Evolutionary conservation across 1,140 invertebrate genomes (phyloP), one percentile per base, ranked within the genome.

Genomic region (silkworm (Bombyx mori)): DNA sequence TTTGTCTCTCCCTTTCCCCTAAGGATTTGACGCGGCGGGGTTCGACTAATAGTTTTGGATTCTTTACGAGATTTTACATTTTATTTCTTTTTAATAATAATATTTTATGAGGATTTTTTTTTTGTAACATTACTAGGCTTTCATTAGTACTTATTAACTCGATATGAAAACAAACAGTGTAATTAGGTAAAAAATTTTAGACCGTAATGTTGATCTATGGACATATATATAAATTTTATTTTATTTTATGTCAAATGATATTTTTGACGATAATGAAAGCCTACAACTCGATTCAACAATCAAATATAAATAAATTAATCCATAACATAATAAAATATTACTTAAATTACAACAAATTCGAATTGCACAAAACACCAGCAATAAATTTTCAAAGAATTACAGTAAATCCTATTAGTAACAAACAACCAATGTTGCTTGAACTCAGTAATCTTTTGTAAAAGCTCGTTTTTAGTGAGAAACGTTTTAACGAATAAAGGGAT

Each of bases 361-460:
- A 73, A 77, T 77, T 71, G 61, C 61, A 71, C 68, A 65, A 52
- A 71, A 69, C 75, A 73, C 71, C 66, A 75, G 68, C 61, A 69
- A 82, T 82, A 82, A 82, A 82, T 79, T 82, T 79, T 77, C 74
- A 79, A 78, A 64, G 72, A 69, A 82, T 82, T 80, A 80, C 77
- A 79, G 66, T 57, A 68, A 75, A 71, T 73, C 72, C 66, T 61
- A 35, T 35, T 35, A 35, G 26, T 35, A 35, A 62, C 12, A 49
- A 44, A 44, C 8, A 43, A 57, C 76, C 66, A 73, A 9, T 59
- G n/a, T 73, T 62, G 10, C 5, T 62, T 61, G 71, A 68, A 1
- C 69, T 45, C 0, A 52, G 18, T n/a, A 49, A 18, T n/a, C 22
- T 49, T 22, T 18, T n/a, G n/a, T 22, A 6, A 49, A 49, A 49